These are phyloP conservation scores for Melieria omissa DNA, from an alignment of 2,888 invertebrate species.

Conservation along the genomic window DNA sequence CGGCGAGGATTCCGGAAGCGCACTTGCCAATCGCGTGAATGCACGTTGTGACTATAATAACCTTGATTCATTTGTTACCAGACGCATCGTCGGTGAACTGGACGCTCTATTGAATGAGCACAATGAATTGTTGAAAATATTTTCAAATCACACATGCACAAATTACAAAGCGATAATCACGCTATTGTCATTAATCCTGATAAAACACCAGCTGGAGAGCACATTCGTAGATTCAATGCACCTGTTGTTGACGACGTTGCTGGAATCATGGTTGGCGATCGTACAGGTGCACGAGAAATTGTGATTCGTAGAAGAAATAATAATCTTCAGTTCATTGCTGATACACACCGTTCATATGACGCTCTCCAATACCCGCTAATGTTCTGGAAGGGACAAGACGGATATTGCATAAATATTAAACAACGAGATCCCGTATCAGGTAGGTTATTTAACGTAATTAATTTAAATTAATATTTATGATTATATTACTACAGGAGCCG, in stretches of 20 bases:
- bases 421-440: conserved; percentile 36
- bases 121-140: conserved; percentile 55
- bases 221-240: conserved; percentile 57
- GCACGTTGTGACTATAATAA: conserved; percentile 32
- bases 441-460: conserved; percentile 31
- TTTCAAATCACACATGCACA: conserved; percentile 56
- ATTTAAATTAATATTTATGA: conserved; percentile 29
- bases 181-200: conserved; percentile 45
- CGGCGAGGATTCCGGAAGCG: conserved; percentile 24
- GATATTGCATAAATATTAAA: conserved; percentile 45
- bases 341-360: conserved; percentile 45
- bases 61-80: conserved; percentile 43
- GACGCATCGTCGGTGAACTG: conserved; percentile 41
- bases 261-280: conserved; percentile 52
- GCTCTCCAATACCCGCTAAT: conserved; percentile 53
- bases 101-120: conserved; percentile 51
- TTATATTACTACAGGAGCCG: conserved; percentile 37
- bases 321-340: conserved; percentile 41
- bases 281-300: conserved; percentile 42
- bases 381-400: conserved; percentile 50
- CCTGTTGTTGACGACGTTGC: conserved; percentile 52
- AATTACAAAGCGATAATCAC: conserved; percentile 52
- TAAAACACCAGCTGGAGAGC: conserved; percentile 35
- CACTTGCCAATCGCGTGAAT: conserved; percentile 30
- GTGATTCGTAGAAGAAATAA: conserved; percentile 38